Evolutionary conservation across 1,140 invertebrate species (phyloP).

Genomic region (Brachionus plicatilis): DNA sequence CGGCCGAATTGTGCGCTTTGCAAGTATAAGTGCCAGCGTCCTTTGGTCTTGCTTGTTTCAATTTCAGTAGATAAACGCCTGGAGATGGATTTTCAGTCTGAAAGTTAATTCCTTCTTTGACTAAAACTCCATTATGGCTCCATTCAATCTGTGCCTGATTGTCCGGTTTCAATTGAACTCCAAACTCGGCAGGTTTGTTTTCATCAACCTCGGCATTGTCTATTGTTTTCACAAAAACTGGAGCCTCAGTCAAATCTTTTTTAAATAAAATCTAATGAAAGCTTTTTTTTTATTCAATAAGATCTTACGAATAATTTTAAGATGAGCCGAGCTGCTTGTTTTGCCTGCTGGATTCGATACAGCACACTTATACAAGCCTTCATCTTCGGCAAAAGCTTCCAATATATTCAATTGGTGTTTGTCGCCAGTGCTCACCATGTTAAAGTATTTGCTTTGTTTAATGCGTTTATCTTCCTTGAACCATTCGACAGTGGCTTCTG

Average conservation of each 20-base stretch:
- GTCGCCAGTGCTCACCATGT: background rate
- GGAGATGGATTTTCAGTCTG: background rate
- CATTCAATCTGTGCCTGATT: conserved; percentile 15
- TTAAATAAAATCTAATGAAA: background rate
- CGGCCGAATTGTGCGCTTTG: conserved; percentile 77
- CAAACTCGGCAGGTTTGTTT: conserved; percentile 11
- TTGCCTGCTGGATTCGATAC: conserved; percentile 21
- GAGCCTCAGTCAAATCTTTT: background rate
- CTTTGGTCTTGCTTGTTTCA: conserved; percentile 46
- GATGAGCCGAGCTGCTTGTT: background rate
- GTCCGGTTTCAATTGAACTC: background rate
- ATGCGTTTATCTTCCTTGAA: conserved; percentile 28
- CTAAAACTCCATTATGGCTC: conserved; percentile 14
- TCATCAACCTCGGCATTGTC: conserved; percentile 20
- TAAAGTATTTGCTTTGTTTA: conserved; percentile 41
- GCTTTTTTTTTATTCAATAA: background rate
- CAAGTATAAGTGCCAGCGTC: conserved; percentile 89
- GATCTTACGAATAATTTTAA: conserved; percentile 31
- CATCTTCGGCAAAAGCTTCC: conserved; percentile 39
- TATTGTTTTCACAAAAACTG: conserved; percentile 7
- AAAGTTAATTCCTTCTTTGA: conserved; percentile 18
- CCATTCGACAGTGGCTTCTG: conserved; percentile 20
- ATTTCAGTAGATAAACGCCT: background rate
- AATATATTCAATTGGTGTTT: conserved; percentile 35
- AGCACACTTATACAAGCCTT: conserved; percentile 30